Base-by-base conservation (phyloP, 2,888 invertebrate genomes). In the Chalcis sispes region DNA sequence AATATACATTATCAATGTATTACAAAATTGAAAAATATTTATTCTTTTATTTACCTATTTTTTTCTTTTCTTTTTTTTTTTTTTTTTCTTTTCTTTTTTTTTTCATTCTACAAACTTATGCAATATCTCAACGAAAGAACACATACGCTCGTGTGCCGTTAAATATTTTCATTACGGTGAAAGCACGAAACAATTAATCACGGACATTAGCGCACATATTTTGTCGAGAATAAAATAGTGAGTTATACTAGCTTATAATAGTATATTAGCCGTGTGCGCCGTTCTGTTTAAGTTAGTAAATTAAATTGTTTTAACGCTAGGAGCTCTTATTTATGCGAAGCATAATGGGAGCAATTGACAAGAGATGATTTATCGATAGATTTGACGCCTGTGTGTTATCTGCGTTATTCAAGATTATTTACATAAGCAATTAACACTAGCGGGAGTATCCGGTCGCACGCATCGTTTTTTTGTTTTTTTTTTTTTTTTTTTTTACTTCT, bases 141-240 rank as follows among this genome's bases (percentile, higher is more conserved):
- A 58, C 64, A 50, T 71, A n/a, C 77, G 65, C 62, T 15, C n/a
- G n/a, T n/a, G n/a, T 72, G 69, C 67, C 46, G 73, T 46, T 59
- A 58, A 64, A 18, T 58, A 27, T 65, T 69, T 65, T 40, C 40
- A 59, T 65, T n/a, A n/a, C n/a, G 56, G 27, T 50, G 40, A 61
- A 42, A 27, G 50, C 27, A 23, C 2, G 23, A 7, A 48, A 70
- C 65, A 70, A 75, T 70, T 70, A 70, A 64, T 75, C 64, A 65
- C 32, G 56, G 62, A 20, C 7, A 62, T 10, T 27, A 5, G 52
- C 36, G 23, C 27, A 61, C 27, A 74, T 32, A 50, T 54, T 74
- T 18, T 64, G 20, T 18, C 15, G 20, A 25, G 32, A 15, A 2
- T 54, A 52, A 27, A 52, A 23, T 8, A 10, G 64, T n/a, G n/a